These are phyloP conservation scores for Hoplostethus mediterraneus DNA, from an alignment of 2,797 vertebrate species.

Conservation along the genomic window DNA sequence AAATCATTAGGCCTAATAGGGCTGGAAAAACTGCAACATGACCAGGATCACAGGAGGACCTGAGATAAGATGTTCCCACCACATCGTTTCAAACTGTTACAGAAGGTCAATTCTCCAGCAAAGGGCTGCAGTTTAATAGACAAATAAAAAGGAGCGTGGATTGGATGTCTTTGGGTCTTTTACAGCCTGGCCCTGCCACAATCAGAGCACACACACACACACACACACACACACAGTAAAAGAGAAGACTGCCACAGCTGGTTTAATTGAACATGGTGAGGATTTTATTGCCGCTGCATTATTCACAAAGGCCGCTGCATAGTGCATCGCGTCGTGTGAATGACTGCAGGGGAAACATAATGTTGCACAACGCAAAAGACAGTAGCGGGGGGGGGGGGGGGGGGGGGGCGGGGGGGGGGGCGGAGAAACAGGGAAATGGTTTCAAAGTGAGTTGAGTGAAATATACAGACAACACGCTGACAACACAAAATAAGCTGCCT, in stretches of 20 bases:
- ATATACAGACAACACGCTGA: slow-evolving; percentile 28
- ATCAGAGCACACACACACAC: slow-evolving; percentile 16
- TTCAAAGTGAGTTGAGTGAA: slow-evolving; percentile 28
- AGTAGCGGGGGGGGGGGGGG: slow-evolving; percentile 13
- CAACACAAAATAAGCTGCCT: slow-evolving; percentile 23
- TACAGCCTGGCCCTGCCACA: slow-evolving; percentile 18
- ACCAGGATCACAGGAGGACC: not conserved
- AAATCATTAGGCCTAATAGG: not conserved
- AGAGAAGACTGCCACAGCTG: slow-evolving; percentile 29
- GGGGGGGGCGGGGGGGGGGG: slow-evolving; percentile 33
- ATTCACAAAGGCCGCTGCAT: slow-evolving; percentile 65
- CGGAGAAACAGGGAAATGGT: slow-evolving; percentile 15
- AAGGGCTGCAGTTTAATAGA: slow-evolving; percentile 30
- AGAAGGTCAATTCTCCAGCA: slow-evolving; percentile 3
- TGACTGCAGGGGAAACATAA: slow-evolving; percentile 42
- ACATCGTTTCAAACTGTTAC: slow-evolving; percentile 8
- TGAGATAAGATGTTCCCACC: not conserved
- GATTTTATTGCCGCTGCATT: slow-evolving; percentile 70
- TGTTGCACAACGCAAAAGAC: slow-evolving; percentile 27
- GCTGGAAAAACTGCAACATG: not conserved
- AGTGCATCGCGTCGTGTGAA: slow-evolving; percentile 38
- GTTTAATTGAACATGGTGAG: slow-evolving; percentile 66
- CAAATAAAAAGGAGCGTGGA: slow-evolving; percentile 46
- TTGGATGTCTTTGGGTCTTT: slow-evolving; percentile 24
- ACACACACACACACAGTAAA: slow-evolving; percentile 31